Percentiles rank a stretch among this genome's conserved stretches.
Conservation (phyloP, 1,140 invertebrate genomes). For the Plutomurus gul region DNA sequence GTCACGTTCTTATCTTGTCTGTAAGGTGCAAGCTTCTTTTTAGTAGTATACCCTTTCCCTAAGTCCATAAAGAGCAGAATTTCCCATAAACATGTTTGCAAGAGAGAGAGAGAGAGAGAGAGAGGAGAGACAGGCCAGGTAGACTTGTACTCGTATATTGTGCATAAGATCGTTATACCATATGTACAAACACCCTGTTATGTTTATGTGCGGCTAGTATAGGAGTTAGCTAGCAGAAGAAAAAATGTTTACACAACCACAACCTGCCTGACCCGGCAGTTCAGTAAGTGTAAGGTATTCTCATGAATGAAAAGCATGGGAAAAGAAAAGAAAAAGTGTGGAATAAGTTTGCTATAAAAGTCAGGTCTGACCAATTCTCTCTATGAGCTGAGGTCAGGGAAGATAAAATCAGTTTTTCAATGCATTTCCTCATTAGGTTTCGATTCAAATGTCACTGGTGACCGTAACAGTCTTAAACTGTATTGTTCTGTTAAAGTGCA, state of each 20-base stretch:
- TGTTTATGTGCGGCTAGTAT: background rate
- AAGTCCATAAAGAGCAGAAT: conserved; percentile 5
- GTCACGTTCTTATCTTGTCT: background rate
- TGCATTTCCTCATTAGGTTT: background rate
- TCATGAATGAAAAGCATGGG: background rate
- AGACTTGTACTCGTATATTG: no score
- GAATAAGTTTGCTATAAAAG: no score
- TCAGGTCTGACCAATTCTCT: no score
- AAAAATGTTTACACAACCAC: conserved; percentile 15
- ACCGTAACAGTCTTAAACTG: background rate
- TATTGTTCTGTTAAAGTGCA: background rate
- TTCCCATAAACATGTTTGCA: conserved; percentile 5
- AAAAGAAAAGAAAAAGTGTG: background rate
- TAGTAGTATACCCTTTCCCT: background rate
- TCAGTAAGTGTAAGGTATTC: background rate
- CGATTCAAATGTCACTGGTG: conserved; percentile 1
- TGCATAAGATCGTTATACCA: background rate
- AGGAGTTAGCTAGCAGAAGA: background rate
- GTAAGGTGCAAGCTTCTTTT: background rate
- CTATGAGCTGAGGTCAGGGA: conserved; percentile 19
- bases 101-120: no score
- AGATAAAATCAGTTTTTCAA: background rate
- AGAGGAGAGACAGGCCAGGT: background rate
- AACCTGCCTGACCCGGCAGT: background rate
- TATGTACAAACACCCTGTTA: background rate